Base-by-base conservation (phyloP, 2,113 vertebrate species). In the Hippolais icterina region DNA sequence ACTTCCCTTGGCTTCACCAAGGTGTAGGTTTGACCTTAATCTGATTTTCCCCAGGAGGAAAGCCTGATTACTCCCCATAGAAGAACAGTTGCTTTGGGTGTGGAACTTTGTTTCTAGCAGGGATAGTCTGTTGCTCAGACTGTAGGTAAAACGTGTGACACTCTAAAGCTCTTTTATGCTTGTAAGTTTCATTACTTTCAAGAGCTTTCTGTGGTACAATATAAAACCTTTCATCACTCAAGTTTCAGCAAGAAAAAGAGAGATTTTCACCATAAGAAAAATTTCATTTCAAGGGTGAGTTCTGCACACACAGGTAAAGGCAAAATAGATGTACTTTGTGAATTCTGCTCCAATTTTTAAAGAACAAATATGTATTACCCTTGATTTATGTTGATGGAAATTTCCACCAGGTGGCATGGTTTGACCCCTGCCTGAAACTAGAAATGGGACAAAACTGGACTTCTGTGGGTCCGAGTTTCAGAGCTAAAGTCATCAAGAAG, bases 361-460 rank as follows among this genome's bases (percentile, higher is more conserved):
- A 90, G n/a, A 69, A 52, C 49, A 79, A 61, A 42, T 7, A 3
- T 10, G 11, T 52, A 4, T 29, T 64, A 52, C 20, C 39, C 33
- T 54, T 79, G 44, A 28, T 41, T 96, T 92, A 50, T 42, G 24
- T 84, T 88, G 89, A 90, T 23, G 44, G 25, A 81, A 21, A 85
- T 83, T 95, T 84, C 89, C 84, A 89, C 69, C 71, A 92, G 92
- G 85, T 94, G 87, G 87, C 91, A 87, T 87, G 83, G 44, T 96
- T 80, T 4, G 6, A 70, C 88, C 85, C 65, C 65, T 96, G 22
- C 39, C 39, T 83, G 54, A 70, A 88, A 76, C 44, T 11, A 91
- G 52, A 78, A 94, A 66, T 19, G 44, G 33, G 31, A 28, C 23
- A 72, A 64, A 78, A 71, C 31, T 54, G 8, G 4, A 3, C 85